A percentile compares a stretch with the other conserved stretches of the same genome.
These are phyloP conservation scores for Bursaphelenchus okinawaensis DNA, from an alignment of 2,888 invertebrate genomes.

Conservation along the genomic window DNA sequence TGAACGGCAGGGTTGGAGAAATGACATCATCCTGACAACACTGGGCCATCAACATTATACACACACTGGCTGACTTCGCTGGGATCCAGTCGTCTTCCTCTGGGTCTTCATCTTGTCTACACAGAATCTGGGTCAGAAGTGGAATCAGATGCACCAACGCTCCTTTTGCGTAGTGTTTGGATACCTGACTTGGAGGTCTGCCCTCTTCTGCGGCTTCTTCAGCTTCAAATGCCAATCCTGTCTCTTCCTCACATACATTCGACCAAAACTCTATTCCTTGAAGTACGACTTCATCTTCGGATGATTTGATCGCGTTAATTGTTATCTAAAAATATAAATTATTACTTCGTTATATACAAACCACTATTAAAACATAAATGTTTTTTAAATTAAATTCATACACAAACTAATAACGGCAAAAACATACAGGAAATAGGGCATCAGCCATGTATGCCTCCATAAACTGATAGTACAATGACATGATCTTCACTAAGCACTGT, in stretches of 20 bases:
- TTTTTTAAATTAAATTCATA: too few species aligned
- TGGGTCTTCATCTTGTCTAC: slow-evolving; percentile 86
- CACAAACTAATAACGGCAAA: slow-evolving; percentile 1
- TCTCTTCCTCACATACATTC: slow-evolving; percentile 97
- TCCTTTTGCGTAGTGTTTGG: slow-evolving; percentile 94
- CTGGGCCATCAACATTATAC: slow-evolving; percentile 89
- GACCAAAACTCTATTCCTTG: slow-evolving; percentile 99
- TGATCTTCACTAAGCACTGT: slow-evolving; percentile 94
- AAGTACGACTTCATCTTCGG: slow-evolving; percentile 76
- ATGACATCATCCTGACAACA: slow-evolving; percentile 90
- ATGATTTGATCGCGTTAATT: slow-evolving; percentile 88
- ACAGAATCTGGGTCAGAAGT: slow-evolving; percentile 83
- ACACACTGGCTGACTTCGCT: slow-evolving; percentile 96
- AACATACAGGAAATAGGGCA: slow-evolving; percentile 80
- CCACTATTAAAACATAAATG: too few species aligned
- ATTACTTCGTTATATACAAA: background rate
- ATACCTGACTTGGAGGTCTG: slow-evolving; percentile 84
- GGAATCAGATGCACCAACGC: slow-evolving; percentile 86
- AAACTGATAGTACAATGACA: slow-evolving; percentile 93
- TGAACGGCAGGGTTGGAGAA: slow-evolving; percentile 92
- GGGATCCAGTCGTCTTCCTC: slow-evolving; percentile 99
- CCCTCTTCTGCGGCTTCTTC: slow-evolving; percentile 87
- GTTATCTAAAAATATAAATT: slow-evolving; percentile 69
- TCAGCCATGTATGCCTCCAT: slow-evolving; percentile 99
- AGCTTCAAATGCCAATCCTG: slow-evolving; percentile 86